A percentile compares a stretch with the other conserved stretches of the same genome.
Conservation (phyloP, 2,888 invertebrate genomes). For the Dioctria rufipes region DNA sequence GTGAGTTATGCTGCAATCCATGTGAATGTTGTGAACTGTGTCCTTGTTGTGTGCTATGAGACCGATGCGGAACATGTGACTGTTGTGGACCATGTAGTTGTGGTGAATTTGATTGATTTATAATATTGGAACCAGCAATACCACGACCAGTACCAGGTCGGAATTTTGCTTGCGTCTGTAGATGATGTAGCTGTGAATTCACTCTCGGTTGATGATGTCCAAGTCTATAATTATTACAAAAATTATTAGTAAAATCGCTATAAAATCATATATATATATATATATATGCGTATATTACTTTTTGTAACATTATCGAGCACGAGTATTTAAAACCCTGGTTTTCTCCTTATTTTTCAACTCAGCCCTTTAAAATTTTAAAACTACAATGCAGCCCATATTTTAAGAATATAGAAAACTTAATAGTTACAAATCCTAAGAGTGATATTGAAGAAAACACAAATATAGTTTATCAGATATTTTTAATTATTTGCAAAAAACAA, state of each 20-base stretch:
- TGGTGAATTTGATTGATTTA: conserved; percentile 57
- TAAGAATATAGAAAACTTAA: too few species aligned
- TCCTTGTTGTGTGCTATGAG: conserved; percentile 60
- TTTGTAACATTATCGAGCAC: too few species aligned
- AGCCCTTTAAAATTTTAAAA: too few species aligned
- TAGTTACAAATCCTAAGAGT: too few species aligned
- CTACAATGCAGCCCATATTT: too few species aligned
- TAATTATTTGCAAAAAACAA: too few species aligned
- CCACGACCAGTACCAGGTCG: conserved; percentile 40
- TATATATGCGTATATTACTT: too few species aligned
- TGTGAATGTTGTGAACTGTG: conserved; percentile 60
- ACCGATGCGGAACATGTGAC: conserved; percentile 53
- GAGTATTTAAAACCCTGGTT: too few species aligned
- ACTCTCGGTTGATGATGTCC: conserved; percentile 54
- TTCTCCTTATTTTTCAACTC: too few species aligned
- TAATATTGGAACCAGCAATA: background rate
- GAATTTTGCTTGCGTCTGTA: conserved; percentile 46
- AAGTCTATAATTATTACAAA: conserved; percentile 38
- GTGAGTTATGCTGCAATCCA: conserved; percentile 55
- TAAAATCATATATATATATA: too few species aligned
- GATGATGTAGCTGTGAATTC: conserved; percentile 55
- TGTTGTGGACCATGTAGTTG: conserved; percentile 21
- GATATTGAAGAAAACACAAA: too few species aligned
- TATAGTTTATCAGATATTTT: too few species aligned
- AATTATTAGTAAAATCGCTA: background rate